Evolutionary conservation across 2,888 invertebrate species (phyloP).

Genomic region (Andrena haemorrhoa): DNA sequence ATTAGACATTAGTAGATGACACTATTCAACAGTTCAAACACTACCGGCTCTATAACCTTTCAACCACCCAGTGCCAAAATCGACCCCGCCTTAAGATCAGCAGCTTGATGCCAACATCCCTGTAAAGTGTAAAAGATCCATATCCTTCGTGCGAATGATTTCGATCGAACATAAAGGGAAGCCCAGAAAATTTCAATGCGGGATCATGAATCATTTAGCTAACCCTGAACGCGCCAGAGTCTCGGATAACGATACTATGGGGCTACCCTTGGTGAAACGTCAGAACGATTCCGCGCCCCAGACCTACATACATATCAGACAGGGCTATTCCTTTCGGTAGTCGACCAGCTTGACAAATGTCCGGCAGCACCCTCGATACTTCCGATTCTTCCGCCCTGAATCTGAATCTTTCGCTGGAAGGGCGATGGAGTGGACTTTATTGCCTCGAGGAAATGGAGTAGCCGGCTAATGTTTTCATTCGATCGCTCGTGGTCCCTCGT

Average conservation of each 20-base stretch:
- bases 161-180: constrained; percentile 42
- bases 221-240: constrained; percentile 66
- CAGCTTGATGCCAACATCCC: neutral
- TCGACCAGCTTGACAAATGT: constrained; percentile 75
- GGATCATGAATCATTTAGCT: constrained; percentile 73
- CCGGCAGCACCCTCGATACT: constrained; percentile 69
- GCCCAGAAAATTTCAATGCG: constrained; percentile 13
- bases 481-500: neutral
- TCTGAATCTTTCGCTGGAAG: constrained; percentile 60
- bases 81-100: no score
- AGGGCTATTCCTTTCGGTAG: constrained; percentile 62
- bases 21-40: no score
- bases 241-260: constrained; percentile 72
- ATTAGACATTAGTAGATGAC: no score
- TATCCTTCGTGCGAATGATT: constrained; percentile 28
- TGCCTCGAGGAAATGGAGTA: constrained; percentile 9
- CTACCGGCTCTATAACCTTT: no score
- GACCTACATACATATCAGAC: constrained; percentile 74
- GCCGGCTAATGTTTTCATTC: constrained; percentile 35
- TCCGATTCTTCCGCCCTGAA: constrained; percentile 60
- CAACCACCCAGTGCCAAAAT: no score
- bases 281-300: constrained; percentile 71
- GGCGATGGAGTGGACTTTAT: constrained; percentile 24
- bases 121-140: constrained; percentile 26
- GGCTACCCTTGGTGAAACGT: constrained; percentile 76